These are phyloP conservation scores for Sorex maritimensis DNA, from an alignment of 2,797 vertebrate species.

Conservation along the genomic window DNA sequence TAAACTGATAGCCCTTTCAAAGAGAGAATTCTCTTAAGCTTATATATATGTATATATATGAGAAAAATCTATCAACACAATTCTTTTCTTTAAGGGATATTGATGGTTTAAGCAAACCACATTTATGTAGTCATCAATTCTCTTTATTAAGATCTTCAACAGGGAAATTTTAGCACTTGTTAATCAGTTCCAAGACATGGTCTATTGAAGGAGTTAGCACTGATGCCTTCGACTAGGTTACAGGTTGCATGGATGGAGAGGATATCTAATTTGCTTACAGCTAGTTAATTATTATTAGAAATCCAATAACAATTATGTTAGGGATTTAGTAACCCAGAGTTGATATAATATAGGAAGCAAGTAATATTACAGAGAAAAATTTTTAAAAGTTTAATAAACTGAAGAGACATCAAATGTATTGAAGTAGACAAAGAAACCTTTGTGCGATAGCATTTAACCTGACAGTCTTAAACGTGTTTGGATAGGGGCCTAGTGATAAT, in stretches of 20 bases:
- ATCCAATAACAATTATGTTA: neutral
- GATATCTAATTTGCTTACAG: conserved; percentile 62
- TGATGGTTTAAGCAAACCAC: conserved; percentile 76
- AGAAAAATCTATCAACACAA: conserved; percentile 67
- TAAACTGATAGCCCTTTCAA: conserved; percentile 89
- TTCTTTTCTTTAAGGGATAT: conserved; percentile 79
- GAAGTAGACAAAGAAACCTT: conserved; percentile 37
- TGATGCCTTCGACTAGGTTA: conserved; percentile 57
- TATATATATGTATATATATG: conserved; percentile 63
- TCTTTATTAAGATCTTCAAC: conserved; percentile 72
- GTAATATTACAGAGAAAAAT: conserved; percentile 32
- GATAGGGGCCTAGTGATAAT: too few relatives aligned
- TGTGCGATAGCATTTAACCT: neutral
- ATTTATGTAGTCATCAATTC: conserved; percentile 77
- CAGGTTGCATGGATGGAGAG: conserved; percentile 19
- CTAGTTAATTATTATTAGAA: conserved; percentile 42
- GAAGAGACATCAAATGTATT: neutral
- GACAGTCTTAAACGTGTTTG: conserved; percentile 4
- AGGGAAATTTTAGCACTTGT: conserved; percentile 61
- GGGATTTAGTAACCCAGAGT: neutral
- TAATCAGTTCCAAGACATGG: conserved; percentile 61
- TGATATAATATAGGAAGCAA: neutral
- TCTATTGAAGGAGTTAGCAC: conserved; percentile 20
- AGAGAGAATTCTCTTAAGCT: conserved; percentile 80
- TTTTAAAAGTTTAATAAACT: neutral